Evolutionary conservation across 2,888 invertebrate genomes (phyloP).

Genomic region (Cephus runcator): DNA sequence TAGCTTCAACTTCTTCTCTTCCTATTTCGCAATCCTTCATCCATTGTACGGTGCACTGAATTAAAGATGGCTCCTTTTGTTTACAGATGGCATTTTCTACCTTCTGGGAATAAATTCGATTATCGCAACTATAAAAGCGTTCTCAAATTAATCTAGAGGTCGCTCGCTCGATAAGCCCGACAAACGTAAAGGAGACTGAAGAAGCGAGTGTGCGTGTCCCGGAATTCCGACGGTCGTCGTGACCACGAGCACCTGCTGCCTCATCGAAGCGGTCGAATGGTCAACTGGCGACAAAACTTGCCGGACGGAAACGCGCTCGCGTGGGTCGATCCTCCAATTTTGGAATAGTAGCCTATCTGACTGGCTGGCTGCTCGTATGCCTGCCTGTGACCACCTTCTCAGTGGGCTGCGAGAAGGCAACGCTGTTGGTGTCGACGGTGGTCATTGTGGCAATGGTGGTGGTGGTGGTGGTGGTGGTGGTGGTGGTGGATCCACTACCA

Average conservation of each 20-base stretch:
- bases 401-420: conserved; percentile 15
- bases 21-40: no score
- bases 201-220: no score
- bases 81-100: no score
- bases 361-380: conserved; percentile 4
- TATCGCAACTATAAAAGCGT: no score
- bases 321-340: conserved; percentile 38
- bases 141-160: no score
- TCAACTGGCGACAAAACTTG: not conserved
- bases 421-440: not conserved
- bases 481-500: not conserved
- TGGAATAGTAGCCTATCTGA: conserved; percentile 22
- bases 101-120: no score
- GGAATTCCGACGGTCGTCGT: not conserved
- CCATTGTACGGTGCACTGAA: no score
- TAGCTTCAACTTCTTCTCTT: no score
- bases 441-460: not conserved
- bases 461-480: not conserved
- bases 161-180: no score
- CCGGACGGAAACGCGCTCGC: conserved; percentile 29
- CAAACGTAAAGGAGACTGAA: no score
- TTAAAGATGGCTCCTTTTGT: no score
- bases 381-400: not conserved
- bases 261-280: not conserved
- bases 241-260: conserved; percentile 17